A percentile compares a stretch with the other conserved stretches of the same genome.
Evolutionary conservation across 1,140 invertebrate genomes (phyloP).

Genomic region (Drosophila pallidifrons): DNA sequence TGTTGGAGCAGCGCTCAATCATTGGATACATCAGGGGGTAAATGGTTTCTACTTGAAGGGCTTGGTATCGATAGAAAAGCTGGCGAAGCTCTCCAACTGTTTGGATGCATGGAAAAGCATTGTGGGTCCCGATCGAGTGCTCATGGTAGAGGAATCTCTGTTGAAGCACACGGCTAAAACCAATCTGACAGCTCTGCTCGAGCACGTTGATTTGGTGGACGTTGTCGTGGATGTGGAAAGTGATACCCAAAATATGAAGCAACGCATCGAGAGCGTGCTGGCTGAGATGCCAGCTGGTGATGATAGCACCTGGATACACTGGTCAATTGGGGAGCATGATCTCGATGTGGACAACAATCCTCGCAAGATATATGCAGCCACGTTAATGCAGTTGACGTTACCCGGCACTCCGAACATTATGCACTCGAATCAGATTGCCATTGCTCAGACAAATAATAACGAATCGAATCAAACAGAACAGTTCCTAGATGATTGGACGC

Average conservation of each 20-base stretch:
- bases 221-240: slow-evolving; percentile 88
- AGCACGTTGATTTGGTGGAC: slow-evolving; percentile 90
- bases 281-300: slow-evolving; percentile 85
- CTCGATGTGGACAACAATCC: slow-evolving; percentile 85
- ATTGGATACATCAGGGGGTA: slow-evolving; percentile 89
- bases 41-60: slow-evolving; percentile 94
- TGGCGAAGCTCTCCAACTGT: slow-evolving; percentile 85
- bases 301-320: slow-evolving; percentile 89
- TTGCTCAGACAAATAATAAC: slow-evolving; percentile 84
- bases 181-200: slow-evolving; percentile 86
- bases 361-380: slow-evolving; percentile 87
- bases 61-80: slow-evolving; percentile 86
- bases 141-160: slow-evolving; percentile 89
- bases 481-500: slow-evolving; percentile 87
- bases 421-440: slow-evolving; percentile 92
- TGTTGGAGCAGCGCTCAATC: slow-evolving; percentile 86
- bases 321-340: slow-evolving; percentile 88
- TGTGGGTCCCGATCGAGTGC: slow-evolving; percentile 87
- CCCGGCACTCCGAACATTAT: slow-evolving; percentile 93
- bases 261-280: slow-evolving; percentile 87
- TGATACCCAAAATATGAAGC: slow-evolving; percentile 86
- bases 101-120: slow-evolving; percentile 89
- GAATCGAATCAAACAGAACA: slow-evolving; percentile 88
- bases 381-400: slow-evolving; percentile 89
- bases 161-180: slow-evolving; percentile 85